These are phyloP conservation scores for Macrobrachium rosenbergii DNA, from an alignment of 1,140 invertebrate genomes.

Conservation along the genomic window DNA sequence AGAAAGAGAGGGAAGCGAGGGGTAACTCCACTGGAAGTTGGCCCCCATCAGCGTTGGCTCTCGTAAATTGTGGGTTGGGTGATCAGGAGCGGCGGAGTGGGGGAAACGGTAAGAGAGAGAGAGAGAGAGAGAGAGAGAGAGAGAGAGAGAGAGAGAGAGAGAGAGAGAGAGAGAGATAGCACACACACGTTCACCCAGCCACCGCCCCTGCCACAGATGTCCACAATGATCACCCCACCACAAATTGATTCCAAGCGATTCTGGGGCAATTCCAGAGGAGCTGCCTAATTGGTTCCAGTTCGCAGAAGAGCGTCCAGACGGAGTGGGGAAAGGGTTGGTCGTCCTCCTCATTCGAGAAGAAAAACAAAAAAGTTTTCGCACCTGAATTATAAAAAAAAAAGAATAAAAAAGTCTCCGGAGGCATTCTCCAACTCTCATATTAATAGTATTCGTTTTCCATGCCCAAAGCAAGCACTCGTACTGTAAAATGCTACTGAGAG, in stretches of 20 bases:
- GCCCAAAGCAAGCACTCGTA: no score
- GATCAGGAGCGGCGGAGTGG: slow-evolving; percentile 28
- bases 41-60: slow-evolving; percentile 39
- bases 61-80: slow-evolving; percentile 51
- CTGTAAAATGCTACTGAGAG: no score
- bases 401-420: not conserved
- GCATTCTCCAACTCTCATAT: no score
- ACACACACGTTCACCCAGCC: slow-evolving; percentile 45
- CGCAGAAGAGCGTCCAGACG: slow-evolving; percentile 19
- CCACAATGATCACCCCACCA: slow-evolving; percentile 59
- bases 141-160: no score
- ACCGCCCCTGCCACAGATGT: slow-evolving; percentile 48
- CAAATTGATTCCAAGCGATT: slow-evolving; percentile 58
- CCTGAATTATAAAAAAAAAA: not conserved
- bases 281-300: slow-evolving; percentile 61
- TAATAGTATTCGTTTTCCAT: no score
- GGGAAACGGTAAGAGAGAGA: no score
- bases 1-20: no score
- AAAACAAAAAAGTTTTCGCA: slow-evolving; percentile 9
- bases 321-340: not conserved
- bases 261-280: slow-evolving; percentile 56
- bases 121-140: no score
- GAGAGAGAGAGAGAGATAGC: no score
- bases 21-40: slow-evolving; percentile 39
- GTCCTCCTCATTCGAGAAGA: not conserved